Percentiles rank a stretch among this genome's conserved stretches.
phyloP scores from a whole-genome alignment of 1,140 invertebrate genomes.

The Nasonia vitripennis region DNA sequence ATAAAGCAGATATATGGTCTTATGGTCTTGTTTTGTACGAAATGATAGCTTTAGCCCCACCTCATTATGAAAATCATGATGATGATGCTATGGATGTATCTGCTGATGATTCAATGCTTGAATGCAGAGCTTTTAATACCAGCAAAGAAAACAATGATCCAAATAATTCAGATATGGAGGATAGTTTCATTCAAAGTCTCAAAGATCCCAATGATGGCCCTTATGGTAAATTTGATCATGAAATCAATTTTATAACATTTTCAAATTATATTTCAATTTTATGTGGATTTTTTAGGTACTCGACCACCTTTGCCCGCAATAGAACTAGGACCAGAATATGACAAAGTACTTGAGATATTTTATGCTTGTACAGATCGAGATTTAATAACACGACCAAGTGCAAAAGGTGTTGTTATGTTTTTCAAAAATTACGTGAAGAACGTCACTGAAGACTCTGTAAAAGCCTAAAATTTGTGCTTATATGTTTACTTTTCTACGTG shows the following conservation, averaged over 20 bases:
- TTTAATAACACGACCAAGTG: slow-evolving; percentile 79
- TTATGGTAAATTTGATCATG: slow-evolving; percentile 56
- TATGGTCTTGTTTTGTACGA: slow-evolving; percentile 88
- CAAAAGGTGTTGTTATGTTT: slow-evolving; percentile 72
- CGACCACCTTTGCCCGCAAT: slow-evolving; percentile 82
- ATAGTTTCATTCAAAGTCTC: slow-evolving; percentile 52
- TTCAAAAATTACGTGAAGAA: slow-evolving; percentile 63
- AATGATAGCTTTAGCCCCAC: slow-evolving; percentile 83
- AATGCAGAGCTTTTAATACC: slow-evolving; percentile 33
- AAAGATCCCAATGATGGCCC: slow-evolving; percentile 50
- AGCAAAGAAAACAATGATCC: slow-evolving; percentile 59
- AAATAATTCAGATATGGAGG: slow-evolving; percentile 60
- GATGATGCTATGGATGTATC: slow-evolving; percentile 64
- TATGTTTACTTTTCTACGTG: not conserved
- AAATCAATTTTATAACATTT: slow-evolving; percentile 28
- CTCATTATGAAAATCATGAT: slow-evolving; percentile 75
- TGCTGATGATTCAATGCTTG: slow-evolving; percentile 58
- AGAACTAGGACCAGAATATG: slow-evolving; percentile 78
- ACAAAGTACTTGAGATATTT: slow-evolving; percentile 81
- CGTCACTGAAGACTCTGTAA: slow-evolving; percentile 7
- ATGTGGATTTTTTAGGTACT: slow-evolving; percentile 74
- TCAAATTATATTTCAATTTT: not conserved
- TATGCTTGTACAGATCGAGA: slow-evolving; percentile 82
- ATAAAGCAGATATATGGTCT: slow-evolving; percentile 87
- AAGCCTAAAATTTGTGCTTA: slow-evolving; percentile 3